Percentiles rank a stretch among this genome's conserved stretches.
Conservation (phyloP, 2,888 invertebrate genomes). For the Metellina segmentata region DNA sequence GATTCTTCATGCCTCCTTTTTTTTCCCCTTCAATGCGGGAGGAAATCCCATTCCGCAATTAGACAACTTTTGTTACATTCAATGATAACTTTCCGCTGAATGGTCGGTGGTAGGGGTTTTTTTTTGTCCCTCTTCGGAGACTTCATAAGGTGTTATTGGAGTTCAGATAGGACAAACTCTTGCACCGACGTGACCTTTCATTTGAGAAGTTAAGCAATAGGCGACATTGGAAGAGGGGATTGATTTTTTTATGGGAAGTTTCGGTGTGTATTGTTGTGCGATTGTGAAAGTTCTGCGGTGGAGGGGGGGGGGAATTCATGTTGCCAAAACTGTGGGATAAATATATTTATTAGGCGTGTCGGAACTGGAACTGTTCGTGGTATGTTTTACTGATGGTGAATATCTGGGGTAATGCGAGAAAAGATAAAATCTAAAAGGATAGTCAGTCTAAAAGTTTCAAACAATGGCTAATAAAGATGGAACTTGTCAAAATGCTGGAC, state of each 20-base stretch:
- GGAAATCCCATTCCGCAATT: conserved; percentile 34
- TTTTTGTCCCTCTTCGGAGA: neutral
- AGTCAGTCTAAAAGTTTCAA: too few species aligned
- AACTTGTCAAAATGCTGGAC: too few species aligned
- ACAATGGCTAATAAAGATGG: too few species aligned
- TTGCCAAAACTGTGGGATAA: too few species aligned
- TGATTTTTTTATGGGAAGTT: neutral
- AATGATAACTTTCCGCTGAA: neutral
- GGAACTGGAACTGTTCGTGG: too few species aligned
- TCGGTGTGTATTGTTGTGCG: neutral
- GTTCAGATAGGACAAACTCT: neutral
- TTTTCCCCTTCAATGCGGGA: neutral
- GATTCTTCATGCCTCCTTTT: conserved; percentile 44
- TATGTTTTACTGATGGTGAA: too few species aligned
- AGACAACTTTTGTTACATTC: conserved; percentile 36
- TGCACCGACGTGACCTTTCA: neutral
- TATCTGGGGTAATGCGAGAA: too few species aligned
- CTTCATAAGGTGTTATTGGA: neutral
- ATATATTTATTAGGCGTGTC: too few species aligned
- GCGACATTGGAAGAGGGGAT: neutral
- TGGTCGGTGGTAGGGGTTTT: neutral
- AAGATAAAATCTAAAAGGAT: too few species aligned
- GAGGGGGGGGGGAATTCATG: too few species aligned
- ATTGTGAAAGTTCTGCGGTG: neutral
- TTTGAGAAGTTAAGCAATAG: neutral